These are phyloP conservation scores for Taxidea taxus DNA, from an alignment of 2,113 vertebrate species.

Conservation along the genomic window DNA sequence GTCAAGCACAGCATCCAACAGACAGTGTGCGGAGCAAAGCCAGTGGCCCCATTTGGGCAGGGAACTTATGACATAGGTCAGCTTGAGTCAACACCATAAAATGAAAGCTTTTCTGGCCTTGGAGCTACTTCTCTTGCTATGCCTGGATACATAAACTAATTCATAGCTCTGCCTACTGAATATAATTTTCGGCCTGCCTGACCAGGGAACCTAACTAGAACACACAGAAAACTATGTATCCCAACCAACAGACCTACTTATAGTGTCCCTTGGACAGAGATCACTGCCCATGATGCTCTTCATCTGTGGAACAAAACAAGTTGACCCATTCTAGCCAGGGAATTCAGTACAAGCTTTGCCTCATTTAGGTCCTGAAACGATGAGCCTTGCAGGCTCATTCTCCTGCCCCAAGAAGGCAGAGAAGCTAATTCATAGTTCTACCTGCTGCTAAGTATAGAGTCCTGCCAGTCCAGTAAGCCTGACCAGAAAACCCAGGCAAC, in stretches of 20 bases:
- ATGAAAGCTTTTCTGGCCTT: background rate
- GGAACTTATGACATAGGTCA: background rate
- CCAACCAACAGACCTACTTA: background rate
- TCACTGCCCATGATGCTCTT: background rate
- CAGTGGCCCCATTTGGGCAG: background rate
- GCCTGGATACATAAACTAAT: background rate
- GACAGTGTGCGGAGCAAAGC: background rate
- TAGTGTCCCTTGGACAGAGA: background rate
- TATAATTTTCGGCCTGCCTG: no score
- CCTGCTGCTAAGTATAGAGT: background rate
- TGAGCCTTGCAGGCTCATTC: background rate
- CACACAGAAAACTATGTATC: background rate
- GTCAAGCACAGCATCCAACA: background rate
- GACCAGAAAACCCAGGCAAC: background rate
- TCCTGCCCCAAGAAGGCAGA: background rate
- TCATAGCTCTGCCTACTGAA: background rate
- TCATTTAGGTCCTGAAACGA: background rate
- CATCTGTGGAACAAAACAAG: background rate
- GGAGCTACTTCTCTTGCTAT: background rate
- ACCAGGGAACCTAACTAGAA: background rate
- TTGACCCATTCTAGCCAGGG: background rate
- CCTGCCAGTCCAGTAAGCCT: background rate
- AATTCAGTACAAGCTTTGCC: background rate
- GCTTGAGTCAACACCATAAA: background rate
- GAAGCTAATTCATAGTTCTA: background rate